Base-by-base conservation (phyloP, 2,888 invertebrate genomes). In the Stenolophus ochropezus region DNA sequence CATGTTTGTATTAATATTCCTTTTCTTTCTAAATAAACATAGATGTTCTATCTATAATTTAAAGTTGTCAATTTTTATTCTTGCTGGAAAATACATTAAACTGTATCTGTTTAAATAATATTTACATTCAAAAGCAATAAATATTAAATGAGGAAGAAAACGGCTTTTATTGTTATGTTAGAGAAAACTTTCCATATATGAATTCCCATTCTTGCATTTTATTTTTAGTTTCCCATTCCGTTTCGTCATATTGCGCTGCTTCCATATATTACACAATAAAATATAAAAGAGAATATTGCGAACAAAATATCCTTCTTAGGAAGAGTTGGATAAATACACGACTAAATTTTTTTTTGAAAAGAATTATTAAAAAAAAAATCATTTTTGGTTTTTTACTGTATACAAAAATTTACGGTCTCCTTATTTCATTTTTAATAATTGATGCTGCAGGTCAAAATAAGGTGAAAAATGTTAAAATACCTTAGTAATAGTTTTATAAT, bases 201-300 rank as follows among this genome's bases (percentile, higher is more conserved):
- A 56, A 56, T 56, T 20, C 18, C 20, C 21, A 18, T 21, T 11
- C 18, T 5, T 56, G 56, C 61, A 61, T 61, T 61, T 61, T 27
- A 8, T 23, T 21, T 58, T 58, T 58, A 23, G 14, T 56, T 21
- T 61, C 61, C 21, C 14, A 23, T 61, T 21, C 25, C 21, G 6
- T 61, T n/a, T 61, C 61, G 14, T 56, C 16, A 53, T 53, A 56
- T 56, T 56, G 21, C 21, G 56, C 11, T 18, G 56, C 56, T 18
- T 61, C 25, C 27, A 61, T 61, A 61, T 27, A 25, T 61, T 61
- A 27, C 27, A 61, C 21, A 27, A 61, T 25, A 61, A 61, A 20
- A 56, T 14, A 61, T 14, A 25, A 61, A 61, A 61, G 61, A 21
- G 61, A 25, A 25, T 61, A 61, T 61, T 61, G 61, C n/a, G 61